Evolutionary conservation across 2,888 invertebrate genomes (phyloP), one percentile per base, ranked within the genome.

Genomic region (Candidula unifasciata): DNA sequence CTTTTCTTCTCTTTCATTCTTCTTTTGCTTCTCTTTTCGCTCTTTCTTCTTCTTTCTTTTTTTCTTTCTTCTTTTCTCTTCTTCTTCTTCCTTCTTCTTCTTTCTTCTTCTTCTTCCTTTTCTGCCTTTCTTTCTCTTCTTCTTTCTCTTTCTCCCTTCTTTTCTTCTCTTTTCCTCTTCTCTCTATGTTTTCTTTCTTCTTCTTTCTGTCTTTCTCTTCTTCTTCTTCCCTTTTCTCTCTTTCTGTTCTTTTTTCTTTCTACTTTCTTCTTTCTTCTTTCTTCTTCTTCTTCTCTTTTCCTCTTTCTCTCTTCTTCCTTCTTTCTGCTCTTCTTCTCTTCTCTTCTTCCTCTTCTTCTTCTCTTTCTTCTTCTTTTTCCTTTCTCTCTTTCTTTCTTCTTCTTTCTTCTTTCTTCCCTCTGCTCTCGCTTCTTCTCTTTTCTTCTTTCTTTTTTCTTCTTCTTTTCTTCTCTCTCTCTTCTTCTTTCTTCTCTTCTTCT

Each of bases 251-350:
- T 54, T 10, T 54, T 13, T 54, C 18, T 54, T 18, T 54, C 54
- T 68, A 68, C 10, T 68, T 27, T 8, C 68, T 18, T 68, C 68
- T 18, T n/a, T 73, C 73, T 73, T 73, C 73, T 73, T n/a, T 37
- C 10, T 73, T 10, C 33, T n/a, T 37, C 44, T 73, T 35, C 33
- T n/a, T 37, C 16, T 73, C 73, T 73, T 8, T 37, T n/a, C 33
- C 73, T 73, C 21, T 37, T 8, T 73, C 73, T 73, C 16, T 37
- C 44, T 73, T 35, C 33, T 35, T 73, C 44, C 24, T 8, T 73
- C 73, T 73, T 6, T 73, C 73, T 73, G 33, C 24, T n/a, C 33
- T 35, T 73, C 44, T 37, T n/a, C 24, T 8, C 24, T n/a, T 73
- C 33, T 73, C 44, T 37, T n/a, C 33, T 24, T 73, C 44, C 8